These are phyloP conservation scores for Zophobas morio DNA, from an alignment of 1,140 invertebrate genomes.

Conservation along the genomic window DNA sequence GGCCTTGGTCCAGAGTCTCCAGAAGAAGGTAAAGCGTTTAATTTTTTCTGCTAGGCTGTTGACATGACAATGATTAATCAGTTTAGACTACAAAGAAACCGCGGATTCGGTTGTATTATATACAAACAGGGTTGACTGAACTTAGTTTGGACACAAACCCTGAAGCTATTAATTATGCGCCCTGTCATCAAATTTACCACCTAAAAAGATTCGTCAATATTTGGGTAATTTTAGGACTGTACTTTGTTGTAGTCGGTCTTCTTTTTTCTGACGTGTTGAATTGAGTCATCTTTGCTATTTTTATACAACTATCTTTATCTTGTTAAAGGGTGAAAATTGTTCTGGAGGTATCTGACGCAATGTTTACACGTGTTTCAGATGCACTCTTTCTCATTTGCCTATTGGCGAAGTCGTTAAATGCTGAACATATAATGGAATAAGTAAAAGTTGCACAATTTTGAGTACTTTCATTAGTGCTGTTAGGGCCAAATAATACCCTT, in stretches of 20 bases:
- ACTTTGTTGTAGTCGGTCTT: too few species aligned
- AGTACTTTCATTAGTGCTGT: too few species aligned
- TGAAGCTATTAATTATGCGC: not conserved
- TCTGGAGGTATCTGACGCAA: not conserved
- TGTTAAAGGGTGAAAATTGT: not conserved
- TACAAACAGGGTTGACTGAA: slow-evolving; percentile 26
- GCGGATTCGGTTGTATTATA: slow-evolving; percentile 2
- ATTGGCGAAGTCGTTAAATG: too few species aligned
- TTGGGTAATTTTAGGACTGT: not conserved
- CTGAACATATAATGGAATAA: too few species aligned
- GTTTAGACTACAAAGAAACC: slow-evolving; percentile 24
- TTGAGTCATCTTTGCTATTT: not conserved
- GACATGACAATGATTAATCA: slow-evolving; percentile 21
- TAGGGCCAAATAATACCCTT: too few species aligned
- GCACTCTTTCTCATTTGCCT: too few species aligned
- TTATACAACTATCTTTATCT: too few species aligned
- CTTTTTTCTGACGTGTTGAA: too few species aligned
- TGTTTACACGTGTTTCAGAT: not conserved
- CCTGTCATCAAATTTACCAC: slow-evolving; percentile 6
- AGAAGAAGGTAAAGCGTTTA: slow-evolving; percentile 55
- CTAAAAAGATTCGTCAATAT: not conserved
- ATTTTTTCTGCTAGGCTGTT: not conserved
- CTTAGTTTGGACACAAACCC: slow-evolving; percentile 31
- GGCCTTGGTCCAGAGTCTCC: slow-evolving; percentile 56
- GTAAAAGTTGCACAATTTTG: too few species aligned